A percentile compares a stretch with the other conserved stretches of the same genome.
phyloP scores from a whole-genome alignment of 37 sponge, comb jelly and placozoan species.

The Hexactinellida sp. region DNA sequence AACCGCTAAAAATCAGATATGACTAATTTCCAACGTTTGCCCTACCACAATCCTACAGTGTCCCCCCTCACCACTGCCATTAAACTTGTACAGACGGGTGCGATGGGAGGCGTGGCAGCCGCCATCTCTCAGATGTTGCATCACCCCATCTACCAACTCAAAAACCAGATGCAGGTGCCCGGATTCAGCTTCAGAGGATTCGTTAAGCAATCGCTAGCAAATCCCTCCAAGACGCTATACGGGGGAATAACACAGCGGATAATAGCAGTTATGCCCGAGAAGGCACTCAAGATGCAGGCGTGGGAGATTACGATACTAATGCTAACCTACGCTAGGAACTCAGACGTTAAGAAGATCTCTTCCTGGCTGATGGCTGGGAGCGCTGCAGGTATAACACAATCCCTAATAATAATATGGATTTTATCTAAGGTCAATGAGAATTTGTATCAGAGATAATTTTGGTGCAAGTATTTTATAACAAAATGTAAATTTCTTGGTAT shows the following conservation, averaged over 20 bases:
- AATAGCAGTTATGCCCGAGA: slow-evolving; percentile 78
- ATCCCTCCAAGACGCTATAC: background rate
- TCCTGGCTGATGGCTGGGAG: slow-evolving; percentile 56
- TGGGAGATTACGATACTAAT: slow-evolving; percentile 26
- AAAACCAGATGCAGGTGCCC: background rate
- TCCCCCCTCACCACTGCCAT: background rate
- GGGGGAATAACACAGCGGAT: slow-evolving; percentile 50
- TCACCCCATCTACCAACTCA: background rate
- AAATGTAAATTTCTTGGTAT: too few relatives aligned
- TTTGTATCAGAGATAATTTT: too few relatives aligned
- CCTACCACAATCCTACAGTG: too few relatives aligned
- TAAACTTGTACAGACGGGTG: background rate
- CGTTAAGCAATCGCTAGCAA: background rate
- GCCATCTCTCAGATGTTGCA: background rate
- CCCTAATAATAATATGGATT: too few relatives aligned
- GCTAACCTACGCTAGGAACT: background rate
- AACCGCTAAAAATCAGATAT: too few relatives aligned
- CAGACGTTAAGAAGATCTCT: background rate
- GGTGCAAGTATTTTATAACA: too few relatives aligned
- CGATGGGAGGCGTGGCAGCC: background rate
- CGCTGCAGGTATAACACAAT: slow-evolving; percentile 43
- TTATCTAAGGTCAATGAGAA: too few relatives aligned
- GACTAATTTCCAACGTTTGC: too few relatives aligned
- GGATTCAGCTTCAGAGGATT: background rate
- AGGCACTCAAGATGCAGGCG: slow-evolving; percentile 70